Evolutionary conservation across 30 jellyfish, hydroid and myxozoan genomes (phyloP).

Genomic region (Chrysaora quinquecirrha): DNA sequence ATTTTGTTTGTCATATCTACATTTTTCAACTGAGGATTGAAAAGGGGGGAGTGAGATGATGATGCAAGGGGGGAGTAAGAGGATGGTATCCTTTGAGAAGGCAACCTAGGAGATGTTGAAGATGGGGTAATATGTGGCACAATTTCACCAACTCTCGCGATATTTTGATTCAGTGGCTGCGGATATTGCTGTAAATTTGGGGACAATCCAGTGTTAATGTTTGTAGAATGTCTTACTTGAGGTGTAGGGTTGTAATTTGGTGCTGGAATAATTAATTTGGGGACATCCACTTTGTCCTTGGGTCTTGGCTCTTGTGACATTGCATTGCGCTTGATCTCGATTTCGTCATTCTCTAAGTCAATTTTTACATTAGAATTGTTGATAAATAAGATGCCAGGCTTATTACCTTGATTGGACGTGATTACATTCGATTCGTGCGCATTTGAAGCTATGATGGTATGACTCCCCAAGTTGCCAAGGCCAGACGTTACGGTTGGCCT

Average conservation of each 20-base stretch:
- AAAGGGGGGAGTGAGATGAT: background rate
- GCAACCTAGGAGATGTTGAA: background rate
- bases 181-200: background rate
- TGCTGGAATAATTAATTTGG: background rate
- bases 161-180: background rate
- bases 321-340: background rate
- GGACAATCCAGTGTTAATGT: background rate
- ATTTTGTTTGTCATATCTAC: conserved; percentile 17
- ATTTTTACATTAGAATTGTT: background rate
- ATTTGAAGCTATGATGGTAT: background rate
- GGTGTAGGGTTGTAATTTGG: background rate
- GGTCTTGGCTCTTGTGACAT: background rate
- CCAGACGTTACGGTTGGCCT: background rate
- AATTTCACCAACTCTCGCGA: background rate
- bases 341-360: background rate
- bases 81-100: background rate
- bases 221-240: background rate
- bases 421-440: background rate
- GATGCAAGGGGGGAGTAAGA: background rate
- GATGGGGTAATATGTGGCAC: background rate
- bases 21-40: background rate
- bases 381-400: background rate
- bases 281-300: background rate
- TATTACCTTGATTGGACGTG: background rate
- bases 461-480: background rate